phyloP scores from a whole-genome alignment of 2,113 vertebrate genomes.

The Hypocryptadius cinnamomeus region DNA sequence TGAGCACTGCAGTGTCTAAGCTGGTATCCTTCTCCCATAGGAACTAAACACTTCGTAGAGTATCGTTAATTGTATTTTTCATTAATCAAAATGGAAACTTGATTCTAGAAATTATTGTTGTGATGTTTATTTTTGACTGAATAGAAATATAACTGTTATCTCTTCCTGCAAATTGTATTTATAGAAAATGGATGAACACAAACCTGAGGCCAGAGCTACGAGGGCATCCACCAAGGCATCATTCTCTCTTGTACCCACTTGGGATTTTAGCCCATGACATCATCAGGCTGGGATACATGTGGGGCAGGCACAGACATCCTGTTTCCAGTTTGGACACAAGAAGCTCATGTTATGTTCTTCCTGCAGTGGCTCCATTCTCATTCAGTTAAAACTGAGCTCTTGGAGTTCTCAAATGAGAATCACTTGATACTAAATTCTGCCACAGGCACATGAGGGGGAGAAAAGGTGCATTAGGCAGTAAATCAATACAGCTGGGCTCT shows the following conservation, averaged over 20 bases:
- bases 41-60: not conserved
- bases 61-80: not conserved
- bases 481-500: not conserved
- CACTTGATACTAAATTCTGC: not conserved
- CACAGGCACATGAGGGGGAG: not conserved
- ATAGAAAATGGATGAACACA: not conserved
- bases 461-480: not conserved
- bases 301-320: not conserved
- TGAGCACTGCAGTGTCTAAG: not conserved
- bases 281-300: not conserved
- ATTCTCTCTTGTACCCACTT: not conserved
- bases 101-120: not conserved
- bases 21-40: not conserved
- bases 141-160: not conserved
- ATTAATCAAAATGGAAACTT: not conserved
- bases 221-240: not conserved
- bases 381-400: not conserved
- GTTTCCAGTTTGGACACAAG: not conserved
- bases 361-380: not conserved
- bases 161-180: not conserved
- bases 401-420: not conserved
- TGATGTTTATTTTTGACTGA: not conserved
- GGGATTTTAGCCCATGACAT: not conserved
- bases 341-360: not conserved
- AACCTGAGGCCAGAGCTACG: not conserved